These are phyloP conservation scores for Fabriciana adippe DNA, from an alignment of 2,888 invertebrate species.

Conservation along the genomic window DNA sequence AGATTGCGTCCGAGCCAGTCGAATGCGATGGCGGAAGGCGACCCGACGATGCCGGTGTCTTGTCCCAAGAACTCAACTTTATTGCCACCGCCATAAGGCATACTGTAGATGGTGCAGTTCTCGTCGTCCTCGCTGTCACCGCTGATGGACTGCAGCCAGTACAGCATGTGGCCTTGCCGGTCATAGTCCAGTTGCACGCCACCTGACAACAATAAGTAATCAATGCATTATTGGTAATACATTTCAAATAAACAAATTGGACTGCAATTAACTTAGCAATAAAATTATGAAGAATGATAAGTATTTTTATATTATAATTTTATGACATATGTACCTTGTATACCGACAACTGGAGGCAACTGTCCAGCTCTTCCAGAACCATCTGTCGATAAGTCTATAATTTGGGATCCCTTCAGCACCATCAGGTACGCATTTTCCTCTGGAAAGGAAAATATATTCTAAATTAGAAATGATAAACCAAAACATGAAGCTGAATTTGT, in stretches of 20 bases:
- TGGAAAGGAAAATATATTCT: constrained; percentile 47
- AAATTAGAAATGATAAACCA: background rate
- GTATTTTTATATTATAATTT: background rate
- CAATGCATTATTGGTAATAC: background rate
- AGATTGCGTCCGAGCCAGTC: constrained; percentile 98
- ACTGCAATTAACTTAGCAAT: background rate
- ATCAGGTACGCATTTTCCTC: constrained; percentile 95
- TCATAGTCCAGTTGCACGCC: constrained; percentile 97
- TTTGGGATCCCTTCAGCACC: constrained; percentile 94
- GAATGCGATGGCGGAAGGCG: constrained; percentile 95
- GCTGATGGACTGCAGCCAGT: constrained; percentile 90
- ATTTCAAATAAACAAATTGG: background rate
- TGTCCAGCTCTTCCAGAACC: constrained; percentile 90
- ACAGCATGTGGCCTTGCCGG: constrained; percentile 90
- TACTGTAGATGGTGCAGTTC: constrained; percentile 92
- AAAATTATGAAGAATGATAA: background rate
- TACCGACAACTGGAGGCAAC: constrained; percentile 93
- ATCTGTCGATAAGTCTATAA: constrained; percentile 91
- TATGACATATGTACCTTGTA: constrained; percentile 74
- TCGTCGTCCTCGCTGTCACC: constrained; percentile 88
- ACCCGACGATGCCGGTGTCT: constrained; percentile 93
- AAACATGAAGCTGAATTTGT: background rate
- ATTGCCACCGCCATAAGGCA: constrained; percentile 93
- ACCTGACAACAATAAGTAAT: constrained; percentile 73
- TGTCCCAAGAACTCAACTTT: constrained; percentile 87